Evolutionary conservation across 2,888 invertebrate species (phyloP).

Genomic region (Sphaerophoria taeniata): DNA sequence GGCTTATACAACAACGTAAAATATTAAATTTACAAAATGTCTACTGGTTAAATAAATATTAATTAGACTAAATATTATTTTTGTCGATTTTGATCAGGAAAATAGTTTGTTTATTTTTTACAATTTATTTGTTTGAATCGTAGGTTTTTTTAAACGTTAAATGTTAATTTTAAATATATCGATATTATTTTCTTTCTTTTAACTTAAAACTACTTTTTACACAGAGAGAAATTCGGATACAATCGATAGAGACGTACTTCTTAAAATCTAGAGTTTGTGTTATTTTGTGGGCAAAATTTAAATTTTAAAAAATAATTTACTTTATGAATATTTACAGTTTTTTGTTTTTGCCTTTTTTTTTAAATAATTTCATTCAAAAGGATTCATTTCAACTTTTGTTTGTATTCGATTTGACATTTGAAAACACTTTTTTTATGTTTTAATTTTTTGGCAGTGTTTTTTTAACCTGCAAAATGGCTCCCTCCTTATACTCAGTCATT

Average conservation of each 20-base stretch:
- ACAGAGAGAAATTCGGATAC: constrained; percentile 49
- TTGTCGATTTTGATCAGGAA: constrained; percentile 43
- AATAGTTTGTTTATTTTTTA: constrained; percentile 56
- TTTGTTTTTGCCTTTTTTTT: constrained; percentile 29
- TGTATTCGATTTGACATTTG: constrained; percentile 68
- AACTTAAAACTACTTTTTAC: constrained; percentile 65
- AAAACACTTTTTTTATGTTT: constrained; percentile 43
- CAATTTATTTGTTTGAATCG: constrained; percentile 47
- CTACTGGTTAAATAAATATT: constrained; percentile 68
- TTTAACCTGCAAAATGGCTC: constrained; percentile 72
- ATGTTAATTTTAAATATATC: constrained; percentile 30
- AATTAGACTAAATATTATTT: constrained; percentile 59
- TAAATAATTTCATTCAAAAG: constrained; percentile 49
- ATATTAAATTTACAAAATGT: constrained; percentile 54
- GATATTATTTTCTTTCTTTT: constrained; percentile 28
- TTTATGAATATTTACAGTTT: constrained; percentile 69
- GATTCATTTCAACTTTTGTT: constrained; percentile 46
- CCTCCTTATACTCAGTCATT: constrained; percentile 72
- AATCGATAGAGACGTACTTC: constrained; percentile 1
- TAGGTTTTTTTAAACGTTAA: constrained; percentile 15
- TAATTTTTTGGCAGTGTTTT: constrained; percentile 60
- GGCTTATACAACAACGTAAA: constrained; percentile 46
- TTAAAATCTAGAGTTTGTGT: constrained; percentile 56
- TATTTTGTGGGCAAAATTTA: constrained; percentile 51
- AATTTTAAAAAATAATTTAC: constrained; percentile 67